Conservation (phyloP, 2,888 invertebrate species). For the Brenthis hecate region DNA sequence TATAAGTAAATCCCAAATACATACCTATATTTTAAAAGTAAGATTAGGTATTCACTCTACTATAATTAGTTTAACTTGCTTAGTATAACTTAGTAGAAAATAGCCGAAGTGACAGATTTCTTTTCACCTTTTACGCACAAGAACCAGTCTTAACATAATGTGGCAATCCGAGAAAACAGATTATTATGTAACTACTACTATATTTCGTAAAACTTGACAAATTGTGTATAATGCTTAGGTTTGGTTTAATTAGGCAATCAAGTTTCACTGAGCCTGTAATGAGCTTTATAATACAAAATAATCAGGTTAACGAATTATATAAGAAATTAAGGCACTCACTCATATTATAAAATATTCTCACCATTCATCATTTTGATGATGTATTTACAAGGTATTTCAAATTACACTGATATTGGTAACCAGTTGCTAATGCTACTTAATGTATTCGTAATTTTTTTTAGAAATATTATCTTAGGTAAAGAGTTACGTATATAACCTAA, state of each 20-base stretch:
- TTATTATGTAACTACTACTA: constrained; percentile 21
- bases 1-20: neutral
- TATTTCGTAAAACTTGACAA: constrained; percentile 23
- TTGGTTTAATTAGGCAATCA: constrained; percentile 29
- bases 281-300: constrained; percentile 18
- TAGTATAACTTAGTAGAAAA: constrained; percentile 6
- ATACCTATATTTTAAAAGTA: neutral
- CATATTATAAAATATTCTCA: constrained; percentile 31
- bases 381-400: constrained; percentile 5
- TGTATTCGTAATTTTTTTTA: neutral
- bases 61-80: too few species aligned
- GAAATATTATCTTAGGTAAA: neutral
- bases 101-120: constrained; percentile 12
- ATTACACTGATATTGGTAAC: constrained; percentile 5
- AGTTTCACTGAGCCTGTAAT: constrained; percentile 30
- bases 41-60: neutral
- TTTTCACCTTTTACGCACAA: constrained; percentile 15
- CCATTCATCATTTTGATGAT: constrained; percentile 15
- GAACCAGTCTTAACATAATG: constrained; percentile 12
- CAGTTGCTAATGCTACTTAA: constrained; percentile 7
- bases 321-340: constrained; percentile 17
- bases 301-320: constrained; percentile 23
- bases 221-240: constrained; percentile 16
- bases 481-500: too few species aligned
- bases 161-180: constrained; percentile 17